phyloP scores from a whole-genome alignment of 2,113 vertebrate species.

The Ophthalmolycus amberensis region DNA sequence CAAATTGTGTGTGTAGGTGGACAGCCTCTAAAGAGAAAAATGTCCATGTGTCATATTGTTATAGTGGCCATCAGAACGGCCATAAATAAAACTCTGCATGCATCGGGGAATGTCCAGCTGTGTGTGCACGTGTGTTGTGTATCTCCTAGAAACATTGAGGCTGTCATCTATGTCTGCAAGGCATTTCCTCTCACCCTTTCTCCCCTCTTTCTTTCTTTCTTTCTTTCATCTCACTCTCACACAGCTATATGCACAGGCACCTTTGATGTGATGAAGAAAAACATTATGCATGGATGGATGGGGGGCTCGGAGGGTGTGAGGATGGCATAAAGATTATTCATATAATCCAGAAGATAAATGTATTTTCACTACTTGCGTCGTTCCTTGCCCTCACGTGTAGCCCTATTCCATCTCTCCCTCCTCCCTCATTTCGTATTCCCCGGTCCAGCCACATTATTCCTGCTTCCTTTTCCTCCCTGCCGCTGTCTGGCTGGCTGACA shows the following conservation, averaged over 20 bases:
- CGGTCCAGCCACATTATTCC: constrained; percentile 58
- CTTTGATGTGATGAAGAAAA: constrained; percentile 62
- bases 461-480: constrained; percentile 50
- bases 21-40: constrained; percentile 11
- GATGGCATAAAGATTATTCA: constrained; percentile 60
- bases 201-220: constrained; percentile 4
- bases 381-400: constrained; percentile 24
- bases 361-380: constrained; percentile 56
- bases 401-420: constrained; percentile 32
- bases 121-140: constrained; percentile 2
- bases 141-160: constrained; percentile 33
- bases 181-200: constrained; percentile 11
- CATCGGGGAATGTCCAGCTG: constrained; percentile 31
- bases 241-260: constrained; percentile 27
- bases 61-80: constrained; percentile 48
- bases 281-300: constrained; percentile 55
- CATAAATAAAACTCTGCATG: constrained; percentile 53
- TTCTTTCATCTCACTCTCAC: constrained; percentile 12
- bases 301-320: not conserved
- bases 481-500: constrained; percentile 67
- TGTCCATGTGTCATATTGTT: constrained; percentile 49
- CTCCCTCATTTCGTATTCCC: constrained; percentile 64
- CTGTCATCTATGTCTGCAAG: constrained; percentile 39
- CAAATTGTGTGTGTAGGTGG: constrained; percentile 7
- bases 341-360: constrained; percentile 63